Evolutionary conservation across 2,113 vertebrate species (phyloP).

Genomic region (Dolichotis patagonum): DNA sequence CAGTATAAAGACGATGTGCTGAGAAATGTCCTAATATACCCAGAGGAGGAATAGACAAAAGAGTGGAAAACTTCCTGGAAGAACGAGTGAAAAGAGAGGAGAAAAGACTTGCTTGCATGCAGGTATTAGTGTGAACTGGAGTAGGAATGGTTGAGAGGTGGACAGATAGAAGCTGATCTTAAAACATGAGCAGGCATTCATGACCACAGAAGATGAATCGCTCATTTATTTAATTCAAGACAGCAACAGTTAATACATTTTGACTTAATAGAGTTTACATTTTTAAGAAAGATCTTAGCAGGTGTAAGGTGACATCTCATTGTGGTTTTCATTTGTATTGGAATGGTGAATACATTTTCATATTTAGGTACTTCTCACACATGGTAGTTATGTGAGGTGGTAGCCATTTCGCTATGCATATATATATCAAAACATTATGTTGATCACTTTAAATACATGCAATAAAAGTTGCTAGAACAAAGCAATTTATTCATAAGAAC

Average conservation of each 20-base stretch:
- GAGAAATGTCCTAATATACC: not conserved
- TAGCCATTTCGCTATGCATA: not conserved
- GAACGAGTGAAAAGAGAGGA: not conserved
- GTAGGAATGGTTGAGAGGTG: not conserved
- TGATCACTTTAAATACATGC: not conserved
- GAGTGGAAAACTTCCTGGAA: not conserved
- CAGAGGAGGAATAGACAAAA: not conserved
- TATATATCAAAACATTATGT: not conserved
- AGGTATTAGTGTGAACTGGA: not conserved
- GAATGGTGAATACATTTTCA: not conserved
- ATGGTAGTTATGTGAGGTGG: not conserved
- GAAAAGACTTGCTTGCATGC: not conserved
- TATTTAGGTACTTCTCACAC: not conserved
- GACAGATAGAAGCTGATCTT: not conserved
- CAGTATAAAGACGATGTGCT: not conserved
- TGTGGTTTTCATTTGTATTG: not conserved
- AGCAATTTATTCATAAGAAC: not conserved
- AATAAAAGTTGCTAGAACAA: not conserved
- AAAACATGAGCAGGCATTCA: not conserved
- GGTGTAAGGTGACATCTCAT: not conserved
- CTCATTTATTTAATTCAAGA: not conserved
- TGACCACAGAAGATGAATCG: not conserved
- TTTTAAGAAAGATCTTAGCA: not conserved
- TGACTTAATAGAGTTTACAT: conserved; percentile 1
- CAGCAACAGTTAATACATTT: not conserved